Conservation (phyloP, 2,888 invertebrate genomes). For the Allacma fusca region DNA sequence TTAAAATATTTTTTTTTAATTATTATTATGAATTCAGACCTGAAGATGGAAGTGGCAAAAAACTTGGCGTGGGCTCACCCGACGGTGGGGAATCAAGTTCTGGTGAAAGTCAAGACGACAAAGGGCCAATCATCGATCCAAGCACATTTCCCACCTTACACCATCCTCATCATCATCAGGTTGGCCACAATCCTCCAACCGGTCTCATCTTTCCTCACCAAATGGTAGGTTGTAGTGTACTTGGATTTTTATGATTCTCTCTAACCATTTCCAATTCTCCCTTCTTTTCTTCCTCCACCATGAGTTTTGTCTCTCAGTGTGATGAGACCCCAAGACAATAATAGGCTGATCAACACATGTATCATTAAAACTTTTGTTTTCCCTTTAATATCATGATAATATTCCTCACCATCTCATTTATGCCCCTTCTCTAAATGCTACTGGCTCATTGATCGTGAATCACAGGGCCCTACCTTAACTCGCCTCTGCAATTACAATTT, state of each 20-base stretch:
- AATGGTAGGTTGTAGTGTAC: constrained; percentile 55
- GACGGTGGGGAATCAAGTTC: constrained; percentile 60
- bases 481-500: not conserved
- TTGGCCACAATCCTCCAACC: constrained; percentile 50
- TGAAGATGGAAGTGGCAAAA: constrained; percentile 61
- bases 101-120: constrained; percentile 61
- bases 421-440: not conserved
- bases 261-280: not conserved
- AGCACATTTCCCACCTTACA: constrained; percentile 46
- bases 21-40: constrained; percentile 53
- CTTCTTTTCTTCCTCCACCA: not conserved
- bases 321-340: not conserved
- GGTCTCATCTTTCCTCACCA: constrained; percentile 57
- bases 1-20: constrained; percentile 18
- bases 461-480: not conserved
- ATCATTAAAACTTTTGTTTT: constrained; percentile 19
- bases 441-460: constrained; percentile 13
- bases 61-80: constrained; percentile 60
- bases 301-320: not conserved
- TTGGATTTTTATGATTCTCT: not conserved
- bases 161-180: constrained; percentile 46
- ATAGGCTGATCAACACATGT: not conserved
- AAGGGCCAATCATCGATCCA: constrained; percentile 47
- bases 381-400: constrained; percentile 24
- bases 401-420: constrained; percentile 9